Evolutionary conservation across 1,140 invertebrate species (phyloP).

Genomic region (Tetramorium parvispinum): DNA sequence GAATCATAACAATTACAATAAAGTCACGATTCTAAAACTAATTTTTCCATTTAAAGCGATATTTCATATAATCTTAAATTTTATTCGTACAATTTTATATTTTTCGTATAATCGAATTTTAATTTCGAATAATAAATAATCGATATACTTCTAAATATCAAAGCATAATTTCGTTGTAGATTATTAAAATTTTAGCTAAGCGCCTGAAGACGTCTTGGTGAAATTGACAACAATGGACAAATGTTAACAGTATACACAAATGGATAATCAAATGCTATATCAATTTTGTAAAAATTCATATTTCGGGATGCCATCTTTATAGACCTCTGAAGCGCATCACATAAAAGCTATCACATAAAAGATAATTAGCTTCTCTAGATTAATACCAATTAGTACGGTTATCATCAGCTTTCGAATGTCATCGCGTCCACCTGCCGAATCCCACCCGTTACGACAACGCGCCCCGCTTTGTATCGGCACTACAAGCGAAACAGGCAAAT

Average conservation of each 20-base stretch:
- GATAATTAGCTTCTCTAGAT: slow-evolving; percentile 57
- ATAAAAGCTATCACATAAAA: not conserved
- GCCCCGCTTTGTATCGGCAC: slow-evolving; percentile 1
- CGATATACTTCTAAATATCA: not conserved
- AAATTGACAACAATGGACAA: no score
- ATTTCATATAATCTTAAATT: not conserved
- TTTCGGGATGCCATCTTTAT: no score
- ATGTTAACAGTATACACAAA: no score
- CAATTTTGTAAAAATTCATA: no score
- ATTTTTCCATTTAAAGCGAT: not conserved
- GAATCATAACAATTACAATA: not conserved
- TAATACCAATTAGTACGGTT: slow-evolving; percentile 83
- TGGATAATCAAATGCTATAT: no score
- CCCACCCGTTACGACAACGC: not conserved
- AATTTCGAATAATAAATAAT: not conserved
- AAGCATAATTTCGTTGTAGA: not conserved
- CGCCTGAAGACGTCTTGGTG: no score
- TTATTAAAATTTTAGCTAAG: not conserved
- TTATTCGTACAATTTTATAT: not conserved
- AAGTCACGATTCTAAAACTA: not conserved
- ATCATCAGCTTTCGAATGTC: slow-evolving; percentile 77
- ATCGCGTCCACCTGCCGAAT: slow-evolving; percentile 77
- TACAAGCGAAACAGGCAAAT: slow-evolving; percentile 2
- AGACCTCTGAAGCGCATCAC: no score
- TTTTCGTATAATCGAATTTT: not conserved